Evolutionary conservation across 2,888 invertebrate genomes (phyloP).

Genomic region (Automeris io): DNA sequence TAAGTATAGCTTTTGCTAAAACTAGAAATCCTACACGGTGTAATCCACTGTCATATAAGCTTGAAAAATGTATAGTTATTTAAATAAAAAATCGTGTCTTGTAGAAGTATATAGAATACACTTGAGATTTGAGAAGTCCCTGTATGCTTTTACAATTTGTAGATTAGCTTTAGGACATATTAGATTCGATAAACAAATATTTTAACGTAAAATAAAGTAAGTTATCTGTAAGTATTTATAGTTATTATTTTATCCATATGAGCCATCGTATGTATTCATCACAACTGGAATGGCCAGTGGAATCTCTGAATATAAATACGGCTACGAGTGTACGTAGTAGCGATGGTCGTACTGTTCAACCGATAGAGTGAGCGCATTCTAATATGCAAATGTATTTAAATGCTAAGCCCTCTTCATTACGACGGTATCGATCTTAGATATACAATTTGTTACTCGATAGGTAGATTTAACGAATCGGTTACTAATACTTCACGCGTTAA

Average conservation of each 20-base stretch:
- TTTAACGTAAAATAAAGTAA: too few species aligned
- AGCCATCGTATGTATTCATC: neutral
- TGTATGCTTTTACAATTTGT: too few species aligned
- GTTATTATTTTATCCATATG: neutral
- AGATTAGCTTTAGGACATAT: too few species aligned
- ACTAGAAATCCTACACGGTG: too few species aligned
- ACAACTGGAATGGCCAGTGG: slow-evolving; percentile 4
- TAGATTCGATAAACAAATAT: too few species aligned
- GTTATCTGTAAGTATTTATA: too few species aligned
- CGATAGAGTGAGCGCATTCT: slow-evolving; percentile 64
- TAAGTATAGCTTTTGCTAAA: too few species aligned
- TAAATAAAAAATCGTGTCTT: too few species aligned
- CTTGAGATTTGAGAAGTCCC: too few species aligned
- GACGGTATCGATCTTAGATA: slow-evolving; percentile 74
- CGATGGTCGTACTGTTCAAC: slow-evolving; percentile 11
- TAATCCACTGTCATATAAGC: too few species aligned
- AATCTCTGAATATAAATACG: neutral
- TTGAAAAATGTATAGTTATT: too few species aligned
- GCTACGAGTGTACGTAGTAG: neutral
- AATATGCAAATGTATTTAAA: slow-evolving; percentile 78
- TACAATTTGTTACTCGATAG: slow-evolving; percentile 75
- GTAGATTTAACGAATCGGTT: slow-evolving; percentile 59
- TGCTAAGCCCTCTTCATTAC: slow-evolving; percentile 76
- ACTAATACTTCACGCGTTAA: slow-evolving; percentile 30
- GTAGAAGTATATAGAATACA: too few species aligned